Percentiles rank a stretch among this genome's conserved stretches.
phyloP scores from a whole-genome alignment of 2,888 invertebrate genomes.

The Andrena praecox region DNA sequence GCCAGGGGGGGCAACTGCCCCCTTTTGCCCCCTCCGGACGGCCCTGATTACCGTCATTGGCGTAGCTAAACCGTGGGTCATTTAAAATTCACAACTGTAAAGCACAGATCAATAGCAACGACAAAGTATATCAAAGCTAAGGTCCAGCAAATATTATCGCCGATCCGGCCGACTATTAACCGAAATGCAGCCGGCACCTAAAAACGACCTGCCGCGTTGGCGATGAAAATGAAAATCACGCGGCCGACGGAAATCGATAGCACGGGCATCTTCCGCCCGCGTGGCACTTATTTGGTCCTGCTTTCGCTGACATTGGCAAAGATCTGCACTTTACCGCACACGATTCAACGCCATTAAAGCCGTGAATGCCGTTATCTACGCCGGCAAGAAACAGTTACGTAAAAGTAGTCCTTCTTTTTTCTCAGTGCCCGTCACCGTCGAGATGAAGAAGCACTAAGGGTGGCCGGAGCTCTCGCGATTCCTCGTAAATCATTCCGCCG shows the following conservation, averaged over 20 bases:
- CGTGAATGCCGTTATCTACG: constrained; percentile 60
- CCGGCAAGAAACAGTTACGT: constrained; percentile 58
- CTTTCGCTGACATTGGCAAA: constrained; percentile 23
- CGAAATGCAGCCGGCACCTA: not conserved
- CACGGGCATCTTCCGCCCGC: constrained; percentile 54
- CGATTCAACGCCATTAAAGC: constrained; percentile 62
- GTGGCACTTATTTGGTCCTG: constrained; percentile 60
- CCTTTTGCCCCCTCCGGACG: no score
- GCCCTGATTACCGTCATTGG: no score
- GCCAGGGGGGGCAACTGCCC: no score
- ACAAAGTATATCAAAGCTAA: no score
- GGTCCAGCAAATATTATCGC: not conserved
- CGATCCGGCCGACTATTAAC: not conserved
- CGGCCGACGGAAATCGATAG: constrained; percentile 50
- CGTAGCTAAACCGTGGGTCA: no score
- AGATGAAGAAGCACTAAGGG: constrained; percentile 25
- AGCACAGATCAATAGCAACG: no score
- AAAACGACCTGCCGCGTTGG: constrained; percentile 14
- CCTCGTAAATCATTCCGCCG: not conserved
- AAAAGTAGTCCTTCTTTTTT: constrained; percentile 39
- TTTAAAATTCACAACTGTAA: no score
- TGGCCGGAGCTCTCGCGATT: not conserved
- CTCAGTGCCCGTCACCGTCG: not conserved
- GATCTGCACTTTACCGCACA: constrained; percentile 11
- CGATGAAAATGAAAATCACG: constrained; percentile 6